Conservation (phyloP, 2,888 invertebrate genomes). For the Nomada flava region DNA sequence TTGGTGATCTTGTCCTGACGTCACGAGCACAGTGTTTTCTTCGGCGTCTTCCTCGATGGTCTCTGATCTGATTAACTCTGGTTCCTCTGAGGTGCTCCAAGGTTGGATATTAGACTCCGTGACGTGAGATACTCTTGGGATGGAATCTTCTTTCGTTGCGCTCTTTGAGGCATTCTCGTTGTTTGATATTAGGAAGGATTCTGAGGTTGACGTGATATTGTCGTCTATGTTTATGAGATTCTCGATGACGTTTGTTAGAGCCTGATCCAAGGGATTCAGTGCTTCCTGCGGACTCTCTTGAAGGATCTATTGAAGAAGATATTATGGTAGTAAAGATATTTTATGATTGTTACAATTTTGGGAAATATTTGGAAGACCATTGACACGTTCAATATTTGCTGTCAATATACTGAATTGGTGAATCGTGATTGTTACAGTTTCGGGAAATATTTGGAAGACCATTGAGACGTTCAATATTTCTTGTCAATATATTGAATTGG, state of each 20-base stretch:
- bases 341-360: no score
- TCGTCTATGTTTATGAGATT: constrained; percentile 78
- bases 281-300: constrained; percentile 57
- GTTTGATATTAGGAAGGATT: background rate
- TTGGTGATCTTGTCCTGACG: background rate
- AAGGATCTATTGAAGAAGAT: background rate
- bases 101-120: background rate
- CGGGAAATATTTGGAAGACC: no score
- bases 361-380: no score
- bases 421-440: no score
- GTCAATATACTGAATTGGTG: no score
- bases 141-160: background rate
- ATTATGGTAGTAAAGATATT: background rate
- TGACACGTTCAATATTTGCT: no score
- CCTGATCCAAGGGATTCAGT: constrained; percentile 78
- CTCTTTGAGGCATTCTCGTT: background rate
- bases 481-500: no score
- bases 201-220: constrained; percentile 3
- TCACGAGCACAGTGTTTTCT: background rate
- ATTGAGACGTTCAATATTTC: no score
- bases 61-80: background rate
- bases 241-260: constrained; percentile 80
- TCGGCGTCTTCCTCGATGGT: background rate
- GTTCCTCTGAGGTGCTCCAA: background rate
- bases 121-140: background rate